phyloP scores from a whole-genome alignment of 2,888 invertebrate genomes.

The Tanytarsus gracilentus region DNA sequence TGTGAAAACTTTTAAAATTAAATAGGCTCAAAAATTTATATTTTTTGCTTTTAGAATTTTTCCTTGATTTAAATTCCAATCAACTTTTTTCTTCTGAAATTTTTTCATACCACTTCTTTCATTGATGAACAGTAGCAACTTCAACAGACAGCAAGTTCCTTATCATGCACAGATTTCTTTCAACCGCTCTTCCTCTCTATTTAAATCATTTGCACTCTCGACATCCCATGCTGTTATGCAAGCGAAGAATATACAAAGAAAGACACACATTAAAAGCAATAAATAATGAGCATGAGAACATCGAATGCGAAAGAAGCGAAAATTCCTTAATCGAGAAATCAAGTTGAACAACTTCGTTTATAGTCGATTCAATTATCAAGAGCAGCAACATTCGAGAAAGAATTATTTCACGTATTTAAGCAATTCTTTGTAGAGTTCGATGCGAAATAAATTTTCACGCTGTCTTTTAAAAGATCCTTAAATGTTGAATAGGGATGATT shows the following conservation, averaged over 20 bases:
- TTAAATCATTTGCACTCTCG: no score
- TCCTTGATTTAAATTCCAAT: no score
- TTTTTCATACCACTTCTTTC: no score
- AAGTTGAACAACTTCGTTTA: slow-evolving; percentile 21
- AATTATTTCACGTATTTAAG: slow-evolving; percentile 16
- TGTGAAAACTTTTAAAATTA: no score
- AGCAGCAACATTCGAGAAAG: not conserved
- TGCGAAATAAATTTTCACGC: not conserved
- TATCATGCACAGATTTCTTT: no score
- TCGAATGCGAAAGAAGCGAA: not conserved
- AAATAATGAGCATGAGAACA: not conserved
- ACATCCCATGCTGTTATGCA: no score
- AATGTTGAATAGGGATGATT: not conserved
- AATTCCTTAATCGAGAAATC: not conserved
- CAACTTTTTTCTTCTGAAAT: no score
- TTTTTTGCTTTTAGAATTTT: no score
- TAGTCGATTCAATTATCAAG: slow-evolving; percentile 15
- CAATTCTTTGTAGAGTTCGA: not conserved
- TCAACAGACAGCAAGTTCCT: no score
- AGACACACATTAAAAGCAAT: not conserved
- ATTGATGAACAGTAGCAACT: no score
- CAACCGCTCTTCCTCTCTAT: no score
- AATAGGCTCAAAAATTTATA: no score
- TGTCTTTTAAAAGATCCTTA: not conserved
- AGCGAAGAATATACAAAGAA: not conserved